Percentiles rank a stretch among this genome's conserved stretches.
Evolutionary conservation across 2,797 vertebrate species (phyloP).

Genomic region (Sternotherus odoratus): DNA sequence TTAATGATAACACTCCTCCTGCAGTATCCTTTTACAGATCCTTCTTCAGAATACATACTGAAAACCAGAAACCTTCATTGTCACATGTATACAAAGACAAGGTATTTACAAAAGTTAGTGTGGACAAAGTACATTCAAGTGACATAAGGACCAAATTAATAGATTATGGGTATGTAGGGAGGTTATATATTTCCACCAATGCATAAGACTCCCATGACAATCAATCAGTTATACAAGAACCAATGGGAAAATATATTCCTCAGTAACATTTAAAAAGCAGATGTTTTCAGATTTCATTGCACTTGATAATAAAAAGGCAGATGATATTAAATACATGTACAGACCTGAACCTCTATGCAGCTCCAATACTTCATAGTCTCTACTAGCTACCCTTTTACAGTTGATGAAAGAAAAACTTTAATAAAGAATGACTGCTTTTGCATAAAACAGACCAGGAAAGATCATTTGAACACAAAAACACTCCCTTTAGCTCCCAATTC

Average conservation of each 20-base stretch:
- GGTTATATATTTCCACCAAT: not conserved
- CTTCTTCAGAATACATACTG: not conserved
- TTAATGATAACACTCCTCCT: not conserved
- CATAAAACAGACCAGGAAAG: conserved; percentile 42
- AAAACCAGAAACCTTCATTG: conserved; percentile 35
- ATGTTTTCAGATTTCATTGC: conserved; percentile 74
- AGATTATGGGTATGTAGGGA: not conserved
- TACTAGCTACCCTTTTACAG: conserved; percentile 25
- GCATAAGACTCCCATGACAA: conserved; percentile 29
- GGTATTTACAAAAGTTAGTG: not conserved
- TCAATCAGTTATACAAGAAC: not conserved
- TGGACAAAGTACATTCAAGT: not conserved
- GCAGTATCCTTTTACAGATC: not conserved
- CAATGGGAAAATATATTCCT: conserved; percentile 19
- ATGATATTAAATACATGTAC: conserved; percentile 57
- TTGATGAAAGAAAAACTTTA: not conserved
- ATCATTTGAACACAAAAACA: not conserved
- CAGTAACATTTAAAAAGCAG: conserved; percentile 55
- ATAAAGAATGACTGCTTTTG: not conserved
- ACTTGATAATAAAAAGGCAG: conserved; percentile 71
- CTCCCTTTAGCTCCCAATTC: conserved; percentile 67
- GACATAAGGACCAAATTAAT: not conserved
- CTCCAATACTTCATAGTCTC: conserved; percentile 41
- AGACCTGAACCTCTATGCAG: conserved; percentile 64
- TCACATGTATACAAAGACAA: not conserved